Evolutionary conservation across 2,113 vertebrate genomes (phyloP), one percentile per base, ranked within the genome.

Genomic region (Chaetops frenatus): DNA sequence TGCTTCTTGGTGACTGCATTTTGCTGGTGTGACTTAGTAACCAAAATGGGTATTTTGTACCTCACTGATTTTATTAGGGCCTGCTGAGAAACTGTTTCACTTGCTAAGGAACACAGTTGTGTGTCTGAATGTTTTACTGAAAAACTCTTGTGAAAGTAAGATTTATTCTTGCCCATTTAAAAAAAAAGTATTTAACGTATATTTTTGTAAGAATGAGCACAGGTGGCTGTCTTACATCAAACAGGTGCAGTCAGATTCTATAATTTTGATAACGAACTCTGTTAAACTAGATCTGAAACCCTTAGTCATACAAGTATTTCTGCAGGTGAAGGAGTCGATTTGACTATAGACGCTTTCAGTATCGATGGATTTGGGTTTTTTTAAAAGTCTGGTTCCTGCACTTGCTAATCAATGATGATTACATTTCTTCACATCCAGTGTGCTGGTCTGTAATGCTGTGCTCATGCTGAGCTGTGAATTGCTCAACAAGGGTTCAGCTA

Each of bases 391-490:
- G 15, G 21, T 90, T 74, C 31, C 28, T 70, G 38, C 77, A 21
- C 9, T 90, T 19, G 9, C 61, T 36, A 54, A 62, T 42, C 10
- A 1, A 8, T 28, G 73, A 27, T 31, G 18, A 48, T 69, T 20
- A 6, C 33, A 64, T 54, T 87, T 65, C 31, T 66, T 65, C 47
- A 18, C 51, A 23, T 64, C n/a, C 40, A 10, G 35, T 18, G 35
- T 51, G 42, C 54, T 36, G 65, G 4, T 45, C 61, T 15, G 5
- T 91, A 84, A 13, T n/a, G 53, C 73, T 33, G 86, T 42, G 62
- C 48, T 92, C 5, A 2, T 74, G 93, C 81, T 93, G 87, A 86
- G 85, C 90, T 96, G 79, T 80, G 74, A 93, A 85, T 94, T 96
- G 92, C 93, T 94, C 87, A 82, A 73, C 45, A 29, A 38, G 45